A percentile compares a stretch with the other conserved stretches of the same genome.
These are phyloP conservation scores for Papilio helenus DNA, from an alignment of 1,140 invertebrate species.

Conservation along the genomic window DNA sequence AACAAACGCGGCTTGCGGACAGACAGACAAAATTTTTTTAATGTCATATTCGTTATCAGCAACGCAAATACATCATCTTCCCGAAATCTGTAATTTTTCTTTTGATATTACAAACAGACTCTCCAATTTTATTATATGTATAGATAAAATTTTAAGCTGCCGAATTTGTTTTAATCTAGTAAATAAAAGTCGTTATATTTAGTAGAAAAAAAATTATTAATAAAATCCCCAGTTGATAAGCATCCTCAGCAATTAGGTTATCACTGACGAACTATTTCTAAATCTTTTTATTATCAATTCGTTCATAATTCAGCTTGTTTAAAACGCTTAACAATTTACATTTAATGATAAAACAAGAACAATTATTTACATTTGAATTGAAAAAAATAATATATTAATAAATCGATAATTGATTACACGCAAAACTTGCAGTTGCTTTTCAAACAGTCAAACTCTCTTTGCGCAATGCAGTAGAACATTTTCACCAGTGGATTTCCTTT, in stretches of 20 bases:
- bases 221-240: background rate
- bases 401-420: background rate
- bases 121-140: no score
- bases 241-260: conserved; percentile 15
- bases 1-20: no score
- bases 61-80: no score
- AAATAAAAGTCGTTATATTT: background rate
- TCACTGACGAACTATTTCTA: background rate
- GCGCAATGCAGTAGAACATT: background rate
- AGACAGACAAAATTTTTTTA: no score
- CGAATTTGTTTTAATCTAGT: no score
- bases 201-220: background rate
- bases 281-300: conserved; percentile 25
- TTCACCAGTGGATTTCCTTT: background rate
- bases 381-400: no score
- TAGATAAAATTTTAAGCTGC: no score
- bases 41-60: no score
- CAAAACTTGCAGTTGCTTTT: background rate
- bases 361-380: background rate
- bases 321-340: background rate
- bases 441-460: background rate
- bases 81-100: no score
- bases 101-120: no score
- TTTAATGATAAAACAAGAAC: background rate
- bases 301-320: background rate